phyloP scores from a whole-genome alignment of 2,113 vertebrate genomes.

The Hippotragus niger region DNA sequence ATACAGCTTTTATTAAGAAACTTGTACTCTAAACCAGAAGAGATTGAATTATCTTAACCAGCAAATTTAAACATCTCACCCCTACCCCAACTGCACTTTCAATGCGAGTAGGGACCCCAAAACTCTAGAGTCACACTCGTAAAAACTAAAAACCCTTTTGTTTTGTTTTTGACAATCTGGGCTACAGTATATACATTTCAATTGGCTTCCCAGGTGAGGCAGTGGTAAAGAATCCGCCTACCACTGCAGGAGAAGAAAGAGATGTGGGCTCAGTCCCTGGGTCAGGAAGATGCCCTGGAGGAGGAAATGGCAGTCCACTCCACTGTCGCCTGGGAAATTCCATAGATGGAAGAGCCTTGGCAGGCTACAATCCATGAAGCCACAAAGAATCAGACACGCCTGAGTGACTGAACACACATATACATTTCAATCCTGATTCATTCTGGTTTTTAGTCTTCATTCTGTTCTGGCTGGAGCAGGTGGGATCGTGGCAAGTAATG shows the following conservation, averaged over 20 bases:
- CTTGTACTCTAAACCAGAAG: not conserved
- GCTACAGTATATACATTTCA: not conserved
- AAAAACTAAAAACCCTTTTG: not conserved
- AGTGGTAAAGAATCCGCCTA: not conserved
- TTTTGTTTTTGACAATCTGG: not conserved
- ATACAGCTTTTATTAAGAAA: not conserved
- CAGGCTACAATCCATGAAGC: not conserved
- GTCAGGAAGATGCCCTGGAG: not conserved
- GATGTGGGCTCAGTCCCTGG: not conserved
- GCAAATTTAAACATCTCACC: not conserved
- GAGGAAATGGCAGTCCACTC: not conserved
- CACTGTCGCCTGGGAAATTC: not conserved
- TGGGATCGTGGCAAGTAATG: not conserved
- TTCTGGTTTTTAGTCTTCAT: not conserved
- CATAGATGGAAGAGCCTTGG: not conserved
- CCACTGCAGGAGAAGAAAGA: not conserved
- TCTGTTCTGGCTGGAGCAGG: not conserved
- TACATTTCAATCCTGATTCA: not conserved
- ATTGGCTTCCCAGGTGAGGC: not conserved
- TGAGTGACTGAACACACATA: not conserved
- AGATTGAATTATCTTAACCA: not conserved
- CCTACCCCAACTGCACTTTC: not conserved
- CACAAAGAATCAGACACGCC: not conserved
- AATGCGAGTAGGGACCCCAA: accelerated
- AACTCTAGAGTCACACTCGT: not conserved